phyloP scores from a whole-genome alignment of 2,113 vertebrate species.

The Prionailurus viverrinus region DNA sequence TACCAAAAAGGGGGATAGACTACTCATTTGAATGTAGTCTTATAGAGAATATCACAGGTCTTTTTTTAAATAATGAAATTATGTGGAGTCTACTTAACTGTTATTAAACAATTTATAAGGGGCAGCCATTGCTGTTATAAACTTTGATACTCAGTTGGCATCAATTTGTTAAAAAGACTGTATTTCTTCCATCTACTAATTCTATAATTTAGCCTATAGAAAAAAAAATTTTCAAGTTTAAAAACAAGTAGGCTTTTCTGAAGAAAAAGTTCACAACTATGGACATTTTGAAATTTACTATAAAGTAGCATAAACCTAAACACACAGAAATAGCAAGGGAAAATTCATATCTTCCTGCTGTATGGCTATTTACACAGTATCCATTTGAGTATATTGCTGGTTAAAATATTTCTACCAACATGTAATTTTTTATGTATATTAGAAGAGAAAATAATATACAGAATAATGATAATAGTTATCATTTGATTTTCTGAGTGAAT shows the following conservation, averaged over 20 bases:
- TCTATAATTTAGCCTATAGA: background rate
- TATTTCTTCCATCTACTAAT: background rate
- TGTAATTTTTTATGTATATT: background rate
- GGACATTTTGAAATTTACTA: background rate
- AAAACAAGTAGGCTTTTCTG: conserved; percentile 9
- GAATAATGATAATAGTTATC: background rate
- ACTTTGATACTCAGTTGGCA: background rate
- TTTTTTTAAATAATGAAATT: conserved; percentile 64
- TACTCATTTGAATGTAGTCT: conserved; percentile 63
- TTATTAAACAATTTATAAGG: conserved; percentile 62
- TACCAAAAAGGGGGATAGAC: background rate
- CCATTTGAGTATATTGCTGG: background rate
- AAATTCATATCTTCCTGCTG: background rate
- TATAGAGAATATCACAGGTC: conserved; percentile 39
- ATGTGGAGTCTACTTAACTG: conserved; percentile 50
- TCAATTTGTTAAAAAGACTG: background rate
- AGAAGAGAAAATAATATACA: background rate
- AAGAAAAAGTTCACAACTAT: background rate
- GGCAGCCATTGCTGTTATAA: background rate
- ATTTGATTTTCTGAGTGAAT: conserved; percentile 3
- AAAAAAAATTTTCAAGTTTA: background rate
- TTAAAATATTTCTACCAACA: conserved; percentile 8
- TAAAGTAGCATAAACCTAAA: background rate
- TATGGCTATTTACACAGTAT: background rate
- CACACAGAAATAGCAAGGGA: background rate